Conservation (phyloP, 2,888 invertebrate species). For the Ptychoptera contaminata region DNA sequence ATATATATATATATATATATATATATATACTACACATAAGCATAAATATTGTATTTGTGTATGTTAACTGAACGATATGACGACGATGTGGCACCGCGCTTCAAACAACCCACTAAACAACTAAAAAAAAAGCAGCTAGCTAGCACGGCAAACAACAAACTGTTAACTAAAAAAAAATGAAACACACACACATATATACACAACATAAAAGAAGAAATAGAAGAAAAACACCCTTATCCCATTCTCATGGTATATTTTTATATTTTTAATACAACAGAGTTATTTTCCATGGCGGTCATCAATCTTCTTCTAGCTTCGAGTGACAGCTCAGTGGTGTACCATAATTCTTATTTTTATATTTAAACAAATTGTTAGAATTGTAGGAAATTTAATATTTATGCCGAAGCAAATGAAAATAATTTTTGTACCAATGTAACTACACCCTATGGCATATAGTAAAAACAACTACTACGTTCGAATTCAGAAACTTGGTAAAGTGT, state of each 20-base stretch:
- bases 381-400: no score
- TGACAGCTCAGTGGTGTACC: slow-evolving; percentile 23
- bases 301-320: slow-evolving; percentile 31
- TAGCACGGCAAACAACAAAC: no score
- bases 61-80: no score
- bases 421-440: no score
- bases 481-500: no score
- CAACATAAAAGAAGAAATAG: not conserved
- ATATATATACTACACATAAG: no score
- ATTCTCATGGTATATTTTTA: not conserved
- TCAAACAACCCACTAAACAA: not conserved
- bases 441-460: no score
- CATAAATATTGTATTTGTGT: no score
- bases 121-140: no score
- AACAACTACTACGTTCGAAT: no score
- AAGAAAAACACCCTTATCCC: not conserved
- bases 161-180: not conserved
- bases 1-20: no score
- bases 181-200: not conserved
- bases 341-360: not conserved
- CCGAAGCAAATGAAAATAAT: no score
- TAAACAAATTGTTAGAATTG: not conserved
- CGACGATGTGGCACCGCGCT: not conserved
- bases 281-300: slow-evolving; percentile 32
- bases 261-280: not conserved